Base-by-base conservation (phyloP, 2,888 invertebrate species). In the Eumacrocentrus americanus region DNA sequence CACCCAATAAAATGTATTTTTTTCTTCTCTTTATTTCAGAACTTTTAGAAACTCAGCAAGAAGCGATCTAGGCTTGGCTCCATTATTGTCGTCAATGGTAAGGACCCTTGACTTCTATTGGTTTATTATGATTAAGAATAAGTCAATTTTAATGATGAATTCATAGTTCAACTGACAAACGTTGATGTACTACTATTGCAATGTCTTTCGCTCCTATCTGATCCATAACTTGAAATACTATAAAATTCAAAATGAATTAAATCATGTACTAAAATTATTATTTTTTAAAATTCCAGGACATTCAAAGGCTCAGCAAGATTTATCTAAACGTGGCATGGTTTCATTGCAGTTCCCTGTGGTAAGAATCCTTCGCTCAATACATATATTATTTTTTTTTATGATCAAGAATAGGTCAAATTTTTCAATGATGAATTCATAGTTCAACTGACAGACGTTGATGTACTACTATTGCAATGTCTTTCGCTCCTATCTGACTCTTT, bases 121-220 rank as follows among this genome's bases (percentile, higher is more conserved):
- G n/a, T 9, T 20, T 22, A 3, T 46, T 46, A 4, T 35, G 35
- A 2, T 7, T 35, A 35, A 40, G 14, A n/a, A n/a, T n/a, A 16
- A 35, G 18, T 34, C 5, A 18, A 25, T 40, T 25, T 38, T 23
- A 12, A 67, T 69, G 69, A 73, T 73, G 71, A 65, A 63, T 61
- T 62, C 64, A 72, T 70, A 71, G 70, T 71, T 72, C 70, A 71
- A 56, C 67, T 70, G 68, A 72, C 34, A 42, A 60, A 60, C 50
- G 22, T 53, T 66, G 63, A 68, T 66, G 65, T 61, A 58, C 38
- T 52, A 34, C 57, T 42, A 58, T 56, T 65, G 61, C 65, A 37
- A 56, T 67, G 66, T 68, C 67, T 70, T 70, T 70, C 68, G 69
- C 71, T 65, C 70, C 67, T 70, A 69, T 69, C 67, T 65, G 66